phyloP scores from a whole-genome alignment of 2,888 invertebrate genomes.

The Brachycybe producta region DNA sequence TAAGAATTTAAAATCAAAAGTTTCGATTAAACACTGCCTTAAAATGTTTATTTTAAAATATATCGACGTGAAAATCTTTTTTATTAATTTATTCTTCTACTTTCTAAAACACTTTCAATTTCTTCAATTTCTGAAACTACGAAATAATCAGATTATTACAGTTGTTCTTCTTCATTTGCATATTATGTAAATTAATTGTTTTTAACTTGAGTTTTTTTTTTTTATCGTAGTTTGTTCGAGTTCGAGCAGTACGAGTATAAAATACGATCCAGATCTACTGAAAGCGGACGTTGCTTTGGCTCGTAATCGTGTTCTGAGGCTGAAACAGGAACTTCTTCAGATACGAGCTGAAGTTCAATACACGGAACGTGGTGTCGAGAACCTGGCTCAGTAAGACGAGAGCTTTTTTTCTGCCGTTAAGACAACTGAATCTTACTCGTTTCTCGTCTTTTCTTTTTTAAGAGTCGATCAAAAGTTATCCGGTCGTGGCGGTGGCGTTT shows the following conservation, averaged over 20 bases:
- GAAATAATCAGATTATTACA: no score
- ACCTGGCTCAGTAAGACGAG: constrained; percentile 64
- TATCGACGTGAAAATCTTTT: no score
- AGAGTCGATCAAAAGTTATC: constrained; percentile 83
- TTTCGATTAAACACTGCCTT: no score
- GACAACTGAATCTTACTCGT: constrained; percentile 4
- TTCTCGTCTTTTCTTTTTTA: constrained; percentile 28
- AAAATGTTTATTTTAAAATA: no score
- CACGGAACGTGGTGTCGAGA: constrained; percentile 84
- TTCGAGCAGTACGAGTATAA: constrained; percentile 65
- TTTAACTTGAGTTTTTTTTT: constrained; percentile 16
- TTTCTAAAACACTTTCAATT: no score
- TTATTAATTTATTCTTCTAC: no score
- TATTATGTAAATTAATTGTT: no score
- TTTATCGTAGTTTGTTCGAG: constrained; percentile 51
- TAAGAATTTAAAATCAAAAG: no score
- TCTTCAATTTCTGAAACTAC: no score
- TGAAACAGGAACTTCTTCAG: constrained; percentile 79
- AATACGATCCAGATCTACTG: constrained; percentile 86
- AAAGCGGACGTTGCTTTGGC: constrained; percentile 84
- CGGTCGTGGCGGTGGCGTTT: constrained; percentile 69
- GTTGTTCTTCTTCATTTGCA: no score
- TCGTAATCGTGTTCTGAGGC: constrained; percentile 69
- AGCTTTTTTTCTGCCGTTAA: neutral
- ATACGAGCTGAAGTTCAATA: constrained; percentile 82